phyloP scores from a whole-genome alignment of 2,888 invertebrate species.

The Epicampocera succincta region DNA sequence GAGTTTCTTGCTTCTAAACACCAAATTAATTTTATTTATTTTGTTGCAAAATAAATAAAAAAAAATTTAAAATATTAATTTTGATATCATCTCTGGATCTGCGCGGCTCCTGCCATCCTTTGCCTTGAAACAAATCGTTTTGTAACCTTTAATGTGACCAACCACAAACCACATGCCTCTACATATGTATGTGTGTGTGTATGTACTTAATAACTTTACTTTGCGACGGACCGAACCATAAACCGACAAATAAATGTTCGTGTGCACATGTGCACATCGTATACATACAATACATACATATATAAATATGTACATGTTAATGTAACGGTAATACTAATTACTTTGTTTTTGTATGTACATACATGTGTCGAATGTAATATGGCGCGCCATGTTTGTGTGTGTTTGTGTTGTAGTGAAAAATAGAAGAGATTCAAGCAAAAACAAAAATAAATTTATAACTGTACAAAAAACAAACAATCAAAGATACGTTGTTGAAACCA shows the following conservation, averaged over 20 bases:
- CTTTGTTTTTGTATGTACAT: conserved; percentile 21
- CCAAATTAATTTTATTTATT: no score
- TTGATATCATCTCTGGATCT: no score
- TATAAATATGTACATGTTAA: conserved; percentile 25
- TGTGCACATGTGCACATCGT: no score
- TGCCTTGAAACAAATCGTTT: no score
- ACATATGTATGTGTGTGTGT: background rate
- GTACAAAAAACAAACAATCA: conserved; percentile 75
- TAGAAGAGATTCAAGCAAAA: conserved; percentile 58
- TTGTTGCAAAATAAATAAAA: background rate
- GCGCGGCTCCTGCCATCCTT: no score
- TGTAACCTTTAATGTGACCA: no score
- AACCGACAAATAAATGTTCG: background rate
- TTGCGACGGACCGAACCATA: no score
- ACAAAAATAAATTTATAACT: conserved; percentile 72
- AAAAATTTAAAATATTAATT: background rate
- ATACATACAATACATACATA: no score
- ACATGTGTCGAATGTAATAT: conserved; percentile 44
- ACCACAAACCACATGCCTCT: no score
- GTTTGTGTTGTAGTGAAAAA: conserved; percentile 64
- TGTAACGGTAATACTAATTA: conserved; percentile 43
- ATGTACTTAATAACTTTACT: background rate
- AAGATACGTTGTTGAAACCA: conserved; percentile 84
- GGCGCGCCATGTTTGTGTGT: conserved; percentile 58
- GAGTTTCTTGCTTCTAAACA: background rate